A percentile compares a stretch with the other conserved stretches of the same genome.
Evolutionary conservation across 2,113 vertebrate species (phyloP).

Genomic region (Gallinago paraguaiae): DNA sequence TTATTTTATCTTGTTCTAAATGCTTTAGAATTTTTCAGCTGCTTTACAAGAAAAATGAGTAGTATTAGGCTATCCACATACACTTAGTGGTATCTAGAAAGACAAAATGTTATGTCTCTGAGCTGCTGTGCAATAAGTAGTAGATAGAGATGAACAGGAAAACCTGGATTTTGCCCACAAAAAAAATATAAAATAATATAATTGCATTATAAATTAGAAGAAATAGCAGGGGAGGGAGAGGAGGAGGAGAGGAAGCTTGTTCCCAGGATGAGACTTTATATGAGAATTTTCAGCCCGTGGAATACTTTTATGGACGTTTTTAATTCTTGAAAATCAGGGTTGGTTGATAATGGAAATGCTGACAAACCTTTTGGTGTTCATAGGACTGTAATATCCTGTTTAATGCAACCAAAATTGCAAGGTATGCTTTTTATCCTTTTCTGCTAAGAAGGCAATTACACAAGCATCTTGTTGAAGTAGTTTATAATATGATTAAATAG

Average conservation of each 20-base stretch:
- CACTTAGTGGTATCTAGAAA: fast-evolving
- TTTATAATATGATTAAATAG: constrained; percentile 74
- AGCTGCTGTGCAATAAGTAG: not conserved
- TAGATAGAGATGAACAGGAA: not conserved
- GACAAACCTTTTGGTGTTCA: constrained; percentile 55
- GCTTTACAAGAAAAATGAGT: not conserved
- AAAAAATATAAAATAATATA: not conserved
- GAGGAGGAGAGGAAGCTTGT: not conserved
- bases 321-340: constrained; percentile 7
- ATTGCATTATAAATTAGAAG: not conserved
- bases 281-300: constrained; percentile 12
- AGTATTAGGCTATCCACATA: not conserved
- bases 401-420: constrained; percentile 66
- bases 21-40: not conserved
- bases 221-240: not conserved
- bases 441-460: constrained; percentile 70
- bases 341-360: constrained; percentile 63
- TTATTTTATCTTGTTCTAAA: not conserved
- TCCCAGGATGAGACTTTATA: not conserved
- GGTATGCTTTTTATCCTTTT: constrained; percentile 71
- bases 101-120: not conserved
- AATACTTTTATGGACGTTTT: constrained; percentile 35
- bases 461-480: constrained; percentile 49
- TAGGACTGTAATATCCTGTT: constrained; percentile 48
- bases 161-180: not conserved